phyloP scores from a whole-genome alignment of 2,797 vertebrate genomes.

The Pseudochaenichthys georgianus region DNA sequence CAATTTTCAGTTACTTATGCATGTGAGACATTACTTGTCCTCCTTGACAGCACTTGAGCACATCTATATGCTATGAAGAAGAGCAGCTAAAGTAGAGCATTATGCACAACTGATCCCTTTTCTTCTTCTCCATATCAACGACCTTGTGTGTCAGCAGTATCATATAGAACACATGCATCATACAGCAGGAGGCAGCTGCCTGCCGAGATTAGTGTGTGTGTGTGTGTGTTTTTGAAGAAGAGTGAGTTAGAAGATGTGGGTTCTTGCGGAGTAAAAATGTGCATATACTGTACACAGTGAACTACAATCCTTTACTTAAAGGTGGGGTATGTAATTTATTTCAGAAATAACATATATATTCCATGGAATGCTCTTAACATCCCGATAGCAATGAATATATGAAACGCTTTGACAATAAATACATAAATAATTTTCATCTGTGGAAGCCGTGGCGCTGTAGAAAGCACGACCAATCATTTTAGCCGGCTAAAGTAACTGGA shows the following conservation, averaged over 20 bases:
- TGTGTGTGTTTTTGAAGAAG: not conserved
- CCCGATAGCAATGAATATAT: no score
- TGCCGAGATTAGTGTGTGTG: slow-evolving; percentile 38
- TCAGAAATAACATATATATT: no score
- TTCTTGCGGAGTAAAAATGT: not conserved
- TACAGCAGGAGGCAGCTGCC: slow-evolving; percentile 25
- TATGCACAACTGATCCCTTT: slow-evolving; percentile 10
- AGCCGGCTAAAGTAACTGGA: no score
- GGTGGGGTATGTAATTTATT: no score
- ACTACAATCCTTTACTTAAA: no score
- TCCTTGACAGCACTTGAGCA: slow-evolving; percentile 8
- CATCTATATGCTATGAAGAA: slow-evolving; percentile 13
- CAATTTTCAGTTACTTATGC: not conserved
- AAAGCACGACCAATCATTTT: no score
- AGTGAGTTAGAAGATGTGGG: slow-evolving; percentile 14
- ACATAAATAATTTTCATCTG: no score
- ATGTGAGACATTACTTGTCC: not conserved
- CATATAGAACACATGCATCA: slow-evolving; percentile 57
- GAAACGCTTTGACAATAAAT: no score
- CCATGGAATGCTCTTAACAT: no score
- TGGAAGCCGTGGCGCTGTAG: no score
- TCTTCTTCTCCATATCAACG: slow-evolving; percentile 44
- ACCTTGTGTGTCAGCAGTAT: slow-evolving; percentile 61
- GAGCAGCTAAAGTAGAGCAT: slow-evolving; percentile 18
- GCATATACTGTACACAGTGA: not conserved